Conservation (phyloP, 1,140 invertebrate species). For the Apocrypta bakeri region DNA sequence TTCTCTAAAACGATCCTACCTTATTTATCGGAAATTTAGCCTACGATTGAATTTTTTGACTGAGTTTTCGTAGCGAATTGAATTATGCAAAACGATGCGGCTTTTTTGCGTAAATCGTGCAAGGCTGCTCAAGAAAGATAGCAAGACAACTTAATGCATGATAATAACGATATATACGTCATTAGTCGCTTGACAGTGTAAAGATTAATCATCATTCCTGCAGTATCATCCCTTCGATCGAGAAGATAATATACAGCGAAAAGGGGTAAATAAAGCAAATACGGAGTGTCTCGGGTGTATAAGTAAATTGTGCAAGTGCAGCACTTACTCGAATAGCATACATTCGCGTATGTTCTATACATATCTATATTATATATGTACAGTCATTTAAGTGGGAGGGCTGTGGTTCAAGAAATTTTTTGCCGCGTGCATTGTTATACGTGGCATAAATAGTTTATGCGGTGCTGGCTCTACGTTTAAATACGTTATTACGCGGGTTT, state of each 20-base stretch:
- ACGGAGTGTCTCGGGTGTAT: not conserved
- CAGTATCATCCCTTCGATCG: conserved; percentile 15
- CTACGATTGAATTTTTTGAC: conserved; percentile 34
- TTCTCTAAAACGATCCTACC: conserved; percentile 12
- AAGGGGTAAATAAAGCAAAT: conserved; percentile 34
- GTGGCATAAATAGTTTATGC: not conserved
- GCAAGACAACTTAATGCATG: too few relatives aligned
- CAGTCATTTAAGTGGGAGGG: not conserved
- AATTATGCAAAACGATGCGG: not conserved
- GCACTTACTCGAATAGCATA: conserved; percentile 39
- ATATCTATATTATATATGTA: too few relatives aligned
- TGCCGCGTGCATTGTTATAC: not conserved
- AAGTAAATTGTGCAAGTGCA: conserved; percentile 33
- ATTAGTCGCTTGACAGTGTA: conserved; percentile 6
- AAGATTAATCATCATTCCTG: conserved; percentile 29
- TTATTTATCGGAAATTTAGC: not conserved
- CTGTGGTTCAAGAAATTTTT: not conserved
- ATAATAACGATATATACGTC: conserved; percentile 24
- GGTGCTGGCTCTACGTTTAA: not conserved
- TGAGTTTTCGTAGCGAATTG: not conserved
- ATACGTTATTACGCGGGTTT: not conserved
- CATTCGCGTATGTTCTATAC: not conserved
- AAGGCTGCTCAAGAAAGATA: too few relatives aligned
- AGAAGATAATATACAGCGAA: conserved; percentile 7
- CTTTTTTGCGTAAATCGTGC: too few relatives aligned